Evolutionary conservation across 2,113 vertebrate species (phyloP), one percentile per base, ranked within the genome.

Genomic region (Glaucomys volans): DNA sequence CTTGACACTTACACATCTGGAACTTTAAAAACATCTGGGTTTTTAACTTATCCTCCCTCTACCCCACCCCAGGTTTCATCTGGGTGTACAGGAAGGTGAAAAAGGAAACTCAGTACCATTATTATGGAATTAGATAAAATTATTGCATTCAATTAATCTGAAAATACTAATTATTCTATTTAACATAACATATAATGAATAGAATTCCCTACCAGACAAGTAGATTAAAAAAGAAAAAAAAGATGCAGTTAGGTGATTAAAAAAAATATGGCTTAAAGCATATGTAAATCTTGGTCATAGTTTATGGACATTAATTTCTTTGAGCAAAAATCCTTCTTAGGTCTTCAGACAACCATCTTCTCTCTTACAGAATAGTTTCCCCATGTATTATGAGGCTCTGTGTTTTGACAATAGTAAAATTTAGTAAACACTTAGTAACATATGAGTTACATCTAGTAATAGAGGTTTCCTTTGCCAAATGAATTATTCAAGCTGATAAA

Each of bases 331-430:
- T 84, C 52, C 85, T 86, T 93, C n/a, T n/a, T 22, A 52, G 42
- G 40, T 87, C 17, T 32, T 94, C 67, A 85, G 59, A 89, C 37
- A 87, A 86, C 44, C 57, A 40, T 47, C 50, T 71, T 71, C 16
- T 47, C n/a, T 87, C 12, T 35, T 62, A 12, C 77, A 71, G 71
- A 77, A 80, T 54, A 24, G 37, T 90, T 90, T 95, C 82, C 20
- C n/a, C 44, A 16, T 35, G 91, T 89, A 42, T 79, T 81, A 28
- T 5, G 26, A 96, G 35, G 76, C 52, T 82, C 57, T 67, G 40
- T 96, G 81, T 96, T 97, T 97, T 95, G 92, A 97, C 88, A 94
- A 92, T 91, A 93, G 94, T 57, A 92, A 92, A 95, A 93, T 96
- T 92, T 96, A 42, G 26, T 95, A 96, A 97, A 97, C 96, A 97